Evolutionary conservation across 2,797 vertebrate species (phyloP).

Genomic region (Ctenopoma kingsleyae): DNA sequence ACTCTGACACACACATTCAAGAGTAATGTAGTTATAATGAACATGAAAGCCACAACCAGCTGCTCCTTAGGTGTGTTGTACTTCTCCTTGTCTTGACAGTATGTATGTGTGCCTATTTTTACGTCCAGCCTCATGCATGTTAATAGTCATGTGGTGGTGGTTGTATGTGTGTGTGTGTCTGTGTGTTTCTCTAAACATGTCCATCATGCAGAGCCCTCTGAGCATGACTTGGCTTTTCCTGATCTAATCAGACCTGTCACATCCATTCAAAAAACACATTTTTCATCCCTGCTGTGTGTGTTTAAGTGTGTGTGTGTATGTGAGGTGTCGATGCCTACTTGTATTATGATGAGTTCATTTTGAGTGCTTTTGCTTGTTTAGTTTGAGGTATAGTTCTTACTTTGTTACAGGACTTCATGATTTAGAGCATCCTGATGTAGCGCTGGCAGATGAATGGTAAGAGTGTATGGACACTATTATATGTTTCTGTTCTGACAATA

Average conservation of each 20-base stretch:
- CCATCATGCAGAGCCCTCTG: constrained; percentile 70
- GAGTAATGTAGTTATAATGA: constrained; percentile 40
- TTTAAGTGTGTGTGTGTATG: constrained; percentile 47
- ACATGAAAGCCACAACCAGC: constrained; percentile 52
- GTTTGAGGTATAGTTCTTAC: constrained; percentile 48
- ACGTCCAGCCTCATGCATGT: constrained; percentile 75
- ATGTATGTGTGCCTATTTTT: constrained; percentile 58
- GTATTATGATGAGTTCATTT: constrained; percentile 66
- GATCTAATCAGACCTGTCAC: constrained; percentile 83
- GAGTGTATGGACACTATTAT: constrained; percentile 46
- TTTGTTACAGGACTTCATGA: constrained; percentile 93
- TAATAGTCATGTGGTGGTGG: constrained; percentile 80
- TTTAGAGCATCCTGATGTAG: constrained; percentile 97
- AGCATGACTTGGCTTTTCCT: constrained; percentile 87
- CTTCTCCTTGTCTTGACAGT: constrained; percentile 26
- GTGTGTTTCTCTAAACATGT: constrained; percentile 79
- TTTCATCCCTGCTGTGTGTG: constrained; percentile 66
- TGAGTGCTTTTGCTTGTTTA: constrained; percentile 45
- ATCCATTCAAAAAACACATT: constrained; percentile 82
- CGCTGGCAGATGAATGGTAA: constrained; percentile 97
- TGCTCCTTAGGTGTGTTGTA: constrained; percentile 42
- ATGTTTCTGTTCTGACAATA: constrained; percentile 19
- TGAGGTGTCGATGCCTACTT: constrained; percentile 36
- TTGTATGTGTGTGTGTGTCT: constrained; percentile 40
- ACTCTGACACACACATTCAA: not conserved